Base-by-base conservation (phyloP, 1,140 invertebrate genomes). In the Magallana gigas region DNA sequence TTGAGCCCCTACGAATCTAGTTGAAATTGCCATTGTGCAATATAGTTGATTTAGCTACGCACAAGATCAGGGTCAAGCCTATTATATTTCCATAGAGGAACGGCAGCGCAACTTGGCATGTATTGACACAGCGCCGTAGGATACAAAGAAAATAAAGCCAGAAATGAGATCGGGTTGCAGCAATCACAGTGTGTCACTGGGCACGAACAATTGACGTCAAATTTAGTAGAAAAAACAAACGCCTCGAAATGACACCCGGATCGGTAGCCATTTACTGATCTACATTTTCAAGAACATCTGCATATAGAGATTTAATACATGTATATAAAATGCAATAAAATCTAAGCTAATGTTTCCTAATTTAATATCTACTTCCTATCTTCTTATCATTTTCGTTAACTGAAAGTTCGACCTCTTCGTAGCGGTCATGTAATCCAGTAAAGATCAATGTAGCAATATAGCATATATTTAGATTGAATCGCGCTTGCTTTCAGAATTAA, bases 201-300 rank as follows among this genome's bases (percentile, higher is more conserved):
- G n/a, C 60, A 83, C 23, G 23, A 62, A 87, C 85, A 87, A 87
- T 82, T 12, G n/a, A 62, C 60, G 81, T 56, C 59, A 87, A 87
- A 87, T 82, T 87, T 82, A 82, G 76, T 83, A 80, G 59, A 87
- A 87, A 80, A 87, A 48, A 60, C 83, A 56, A 83, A 60, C 68
- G 85, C 85, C 85, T 86, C 71, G 68, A 86, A 86, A 58, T 86
- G 85, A 86, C 85, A 86, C 76, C 68, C 18, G 68, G 68, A 76
- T 76, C 68, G 68, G 68, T 76, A 29, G 68, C 68, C 68, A 76
- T 76, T 48, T 76, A 76, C 23, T 76, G 68, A 76, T 83, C 48
- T 83, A 83, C 81, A 83, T 83, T 83, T 57, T 58, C 48, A 58
- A 57, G 81, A 83, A 83, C 57, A 83, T 83, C 81, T 57, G 57